Evolutionary conservation across 2,888 invertebrate species (phyloP), one percentile per base, ranked within the genome.

Genomic region (Lobophora halterata): DNA sequence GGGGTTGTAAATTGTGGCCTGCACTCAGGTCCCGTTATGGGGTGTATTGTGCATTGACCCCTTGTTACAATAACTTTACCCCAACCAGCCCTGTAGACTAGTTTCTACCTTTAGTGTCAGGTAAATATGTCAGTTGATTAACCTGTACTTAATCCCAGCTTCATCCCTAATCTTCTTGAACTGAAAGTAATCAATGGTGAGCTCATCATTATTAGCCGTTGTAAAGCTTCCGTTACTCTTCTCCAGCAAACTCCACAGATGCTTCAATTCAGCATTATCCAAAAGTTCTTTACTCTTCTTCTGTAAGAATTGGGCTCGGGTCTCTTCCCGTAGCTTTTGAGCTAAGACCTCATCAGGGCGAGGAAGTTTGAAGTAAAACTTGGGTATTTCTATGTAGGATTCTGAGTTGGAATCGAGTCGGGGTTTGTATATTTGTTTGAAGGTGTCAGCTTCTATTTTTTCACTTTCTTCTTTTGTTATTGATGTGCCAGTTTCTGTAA

Each of bases 71-170:
- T n/a, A n/a, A n/a, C n/a, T n/a, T n/a, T n/a, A n/a, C n/a, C n/a
- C n/a, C n/a, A n/a, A n/a, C n/a, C 92, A 0, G 97, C 93, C 16
- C 94, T 95, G 64, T 98, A 93, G 65, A 96, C 97, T 19, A 92
- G 88, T 46, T 91, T 92, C 79, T 1, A 13, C 4, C 5, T 14
- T 3, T 3, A 7, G 1, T 7, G 74, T 70, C 50, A 40, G 11
- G 6, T 18, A 1, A 9, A 5, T 8, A 24, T 12, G 17, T n/a
- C 20, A 23, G 10, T 20, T 23, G 5, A 1, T 65, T 51, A 68
- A 91, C 91, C 88, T 91, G 72, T 93, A 94, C 71, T 96, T 96
- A 12, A 88, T 79, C 3, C 94, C 93, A 3, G 94, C 93, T 46
- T 93, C 86, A 48, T 91, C 89, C 10, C 92, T 90, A 4, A 97